Base-by-base conservation (phyloP, 1,140 invertebrate species). In the Procambarus virginalis region DNA sequence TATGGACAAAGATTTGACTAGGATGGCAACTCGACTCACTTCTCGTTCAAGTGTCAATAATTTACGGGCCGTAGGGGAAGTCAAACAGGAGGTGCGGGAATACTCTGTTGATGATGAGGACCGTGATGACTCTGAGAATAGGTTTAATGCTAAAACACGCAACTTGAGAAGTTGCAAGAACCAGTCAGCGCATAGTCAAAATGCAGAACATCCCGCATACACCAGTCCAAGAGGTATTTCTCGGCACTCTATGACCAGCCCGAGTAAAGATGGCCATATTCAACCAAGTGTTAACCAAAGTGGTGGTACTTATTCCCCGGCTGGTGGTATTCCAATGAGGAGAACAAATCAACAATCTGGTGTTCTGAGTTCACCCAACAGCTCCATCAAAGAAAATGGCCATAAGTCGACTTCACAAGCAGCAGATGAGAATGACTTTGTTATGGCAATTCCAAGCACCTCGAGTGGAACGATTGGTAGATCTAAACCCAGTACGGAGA, bases 361-460 rank as follows among this genome's bases (percentile, higher is more conserved):
- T 68, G 45, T 34, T 34, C 60, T 22, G 20, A 68, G 34, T 46
- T 82, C 80, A 64, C 48, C 79, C 6, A 45, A 6, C 17, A 34
- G 2, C n/a, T 9, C n/a, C 22, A 12, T 82, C 2, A 82, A 48
- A 17, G 80, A 82, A 48, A 82, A 82, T 68, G 80, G 80, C 3
- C 80, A 82, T n/a, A 82, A 64, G 22, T 20, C 34, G 17, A 22
- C 58, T 55, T 9, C 51, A 55, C 12, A 8, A 55, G 58, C 22
- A 46, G 34, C 73, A n/a, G 60, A 64, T 64, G 60, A 14, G 4
- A 76, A 4, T 78, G 51, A 86, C 17, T 55, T 58, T 4, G n/a
- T 48, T 8, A 10, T 86, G 22, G 84, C 73, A 12, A 20, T 86
- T 9, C 75, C 84, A 2, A 58, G 84, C 22, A 70, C 82, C 64